A percentile compares a stretch with the other conserved stretches of the same genome.
Evolutionary conservation across 2,888 invertebrate species (phyloP).

Genomic region (Chloroclysta siterata): DNA sequence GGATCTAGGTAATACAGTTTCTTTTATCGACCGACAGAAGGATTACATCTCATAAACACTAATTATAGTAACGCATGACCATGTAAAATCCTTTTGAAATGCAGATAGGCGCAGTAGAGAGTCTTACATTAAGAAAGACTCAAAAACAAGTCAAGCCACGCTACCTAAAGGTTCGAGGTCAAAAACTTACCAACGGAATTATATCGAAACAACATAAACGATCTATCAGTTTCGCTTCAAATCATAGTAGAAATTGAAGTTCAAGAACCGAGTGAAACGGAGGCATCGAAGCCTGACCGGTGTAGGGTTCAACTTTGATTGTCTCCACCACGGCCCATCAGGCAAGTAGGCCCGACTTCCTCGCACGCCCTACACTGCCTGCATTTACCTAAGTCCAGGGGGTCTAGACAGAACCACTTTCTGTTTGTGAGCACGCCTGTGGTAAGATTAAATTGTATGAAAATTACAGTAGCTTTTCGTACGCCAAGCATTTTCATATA

Average conservation of each 20-base stretch:
- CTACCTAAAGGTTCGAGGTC: neutral
- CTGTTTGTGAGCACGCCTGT: too few species aligned
- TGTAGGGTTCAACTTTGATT: constrained; percentile 51
- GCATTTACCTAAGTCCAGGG: neutral
- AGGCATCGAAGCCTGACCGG: constrained; percentile 42
- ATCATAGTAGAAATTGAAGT: constrained; percentile 25
- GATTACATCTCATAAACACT: too few species aligned
- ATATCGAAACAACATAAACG: neutral
- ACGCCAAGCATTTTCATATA: too few species aligned
- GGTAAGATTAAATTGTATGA: too few species aligned
- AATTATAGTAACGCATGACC: too few species aligned
- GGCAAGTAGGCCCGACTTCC: constrained; percentile 60
- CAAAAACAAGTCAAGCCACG: too few species aligned
- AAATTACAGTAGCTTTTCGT: too few species aligned
- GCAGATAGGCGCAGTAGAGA: too few species aligned
- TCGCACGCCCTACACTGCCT: constrained; percentile 45
- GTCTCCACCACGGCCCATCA: constrained; percentile 57
- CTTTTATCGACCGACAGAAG: neutral
- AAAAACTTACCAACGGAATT: neutral
- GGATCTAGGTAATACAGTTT: constrained; percentile 1
- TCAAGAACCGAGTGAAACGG: constrained; percentile 34
- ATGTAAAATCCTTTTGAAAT: too few species aligned
- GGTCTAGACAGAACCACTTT: neutral
- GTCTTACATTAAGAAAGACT: too few species aligned
- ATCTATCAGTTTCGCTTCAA: constrained; percentile 14